phyloP scores from a whole-genome alignment of 2,113 vertebrate genomes.

The Globicephala melas region DNA sequence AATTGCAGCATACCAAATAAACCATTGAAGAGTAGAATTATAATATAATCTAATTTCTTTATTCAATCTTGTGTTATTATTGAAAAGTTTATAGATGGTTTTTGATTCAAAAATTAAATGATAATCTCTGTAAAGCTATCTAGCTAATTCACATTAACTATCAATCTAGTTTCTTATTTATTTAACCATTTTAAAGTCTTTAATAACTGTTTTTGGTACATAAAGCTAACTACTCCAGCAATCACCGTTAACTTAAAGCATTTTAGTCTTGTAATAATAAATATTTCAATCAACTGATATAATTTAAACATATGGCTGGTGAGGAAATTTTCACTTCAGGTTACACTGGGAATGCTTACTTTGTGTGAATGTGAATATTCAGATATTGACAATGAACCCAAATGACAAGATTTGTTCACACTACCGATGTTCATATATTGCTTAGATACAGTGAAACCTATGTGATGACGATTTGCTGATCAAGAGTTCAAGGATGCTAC shows the following conservation, averaged over 20 bases:
- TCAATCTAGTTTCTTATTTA: neutral
- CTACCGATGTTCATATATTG: neutral
- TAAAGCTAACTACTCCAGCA: neutral
- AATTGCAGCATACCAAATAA: neutral
- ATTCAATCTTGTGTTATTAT: neutral
- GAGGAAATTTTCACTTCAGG: neutral
- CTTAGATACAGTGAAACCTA: neutral
- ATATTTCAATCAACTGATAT: neutral
- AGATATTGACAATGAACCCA: neutral
- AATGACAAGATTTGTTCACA: neutral
- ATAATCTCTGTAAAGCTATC: neutral
- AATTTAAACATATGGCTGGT: neutral
- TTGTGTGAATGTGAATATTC: neutral
- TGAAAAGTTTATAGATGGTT: neutral
- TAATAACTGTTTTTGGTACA: neutral
- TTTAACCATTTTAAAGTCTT: neutral
- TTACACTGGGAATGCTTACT: neutral
- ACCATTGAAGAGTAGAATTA: neutral
- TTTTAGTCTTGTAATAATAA: neutral
- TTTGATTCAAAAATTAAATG: constrained; percentile 8
- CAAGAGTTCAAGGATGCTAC: neutral
- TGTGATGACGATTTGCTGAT: neutral
- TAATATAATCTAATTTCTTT: neutral
- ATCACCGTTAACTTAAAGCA: neutral
- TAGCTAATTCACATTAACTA: neutral